These are phyloP conservation scores for Lasioglossum oenotherae DNA, from an alignment of 2,888 invertebrate species.

Conservation along the genomic window DNA sequence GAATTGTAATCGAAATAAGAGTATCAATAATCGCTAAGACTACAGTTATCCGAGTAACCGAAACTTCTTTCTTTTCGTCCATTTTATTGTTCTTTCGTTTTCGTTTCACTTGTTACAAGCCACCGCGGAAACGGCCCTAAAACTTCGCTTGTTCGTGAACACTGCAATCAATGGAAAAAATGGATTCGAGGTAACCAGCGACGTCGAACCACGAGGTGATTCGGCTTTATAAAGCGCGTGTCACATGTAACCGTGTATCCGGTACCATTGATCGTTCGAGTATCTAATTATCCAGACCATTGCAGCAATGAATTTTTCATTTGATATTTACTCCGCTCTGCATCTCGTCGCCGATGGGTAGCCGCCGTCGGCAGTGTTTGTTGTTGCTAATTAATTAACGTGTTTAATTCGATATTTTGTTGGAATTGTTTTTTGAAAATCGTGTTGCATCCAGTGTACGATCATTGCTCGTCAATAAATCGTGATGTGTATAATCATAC, in stretches of 20 bases:
- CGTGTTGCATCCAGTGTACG: conserved; percentile 61
- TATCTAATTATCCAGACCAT: conserved; percentile 47
- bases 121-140: conserved; percentile 50
- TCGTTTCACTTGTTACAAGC: background rate
- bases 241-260: conserved; percentile 15
- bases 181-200: conserved; percentile 12
- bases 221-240: conserved; percentile 26
- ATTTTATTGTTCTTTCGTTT: background rate
- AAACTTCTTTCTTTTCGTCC: background rate
- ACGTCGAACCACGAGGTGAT: conserved; percentile 6
- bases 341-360: conserved; percentile 24
- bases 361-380: conserved; percentile 39
- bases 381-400: conserved; percentile 53
- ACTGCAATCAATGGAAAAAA: conserved; percentile 19
- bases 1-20: conserved; percentile 55
- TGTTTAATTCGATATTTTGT: conserved; percentile 45
- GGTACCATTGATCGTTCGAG: conserved; percentile 58
- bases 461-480: conserved; percentile 68
- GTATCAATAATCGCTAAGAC: conserved; percentile 28
- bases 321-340: conserved; percentile 17
- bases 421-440: conserved; percentile 48
- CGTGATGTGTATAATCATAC: conserved; percentile 59
- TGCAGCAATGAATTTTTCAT: conserved; percentile 26
- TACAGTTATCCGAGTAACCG: conserved; percentile 18
- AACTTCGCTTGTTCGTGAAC: conserved; percentile 20